Evolutionary conservation across 2,888 invertebrate genomes (phyloP).

Genomic region (Cephus spinipes): DNA sequence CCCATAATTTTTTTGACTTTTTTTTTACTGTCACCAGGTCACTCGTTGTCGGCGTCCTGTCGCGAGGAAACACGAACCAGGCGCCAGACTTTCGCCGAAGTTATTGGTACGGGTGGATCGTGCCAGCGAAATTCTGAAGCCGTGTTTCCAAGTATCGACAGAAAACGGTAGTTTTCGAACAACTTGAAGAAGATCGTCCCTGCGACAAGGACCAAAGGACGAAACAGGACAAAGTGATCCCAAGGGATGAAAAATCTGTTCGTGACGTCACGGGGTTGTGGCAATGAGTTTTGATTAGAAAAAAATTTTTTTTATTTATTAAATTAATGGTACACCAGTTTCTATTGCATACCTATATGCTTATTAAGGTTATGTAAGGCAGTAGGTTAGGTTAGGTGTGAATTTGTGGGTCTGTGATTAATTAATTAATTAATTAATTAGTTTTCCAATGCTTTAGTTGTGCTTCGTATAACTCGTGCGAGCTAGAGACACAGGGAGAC

Average conservation of each 20-base stretch:
- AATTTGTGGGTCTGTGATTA: neutral
- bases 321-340: too few relatives aligned
- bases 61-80: neutral
- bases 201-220: neutral
- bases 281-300: neutral
- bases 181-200: neutral
- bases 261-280: neutral
- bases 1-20: neutral
- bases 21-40: neutral
- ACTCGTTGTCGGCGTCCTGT: neutral
- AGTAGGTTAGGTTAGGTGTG: neutral
- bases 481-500: neutral
- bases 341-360: too few relatives aligned
- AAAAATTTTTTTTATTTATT: too few relatives aligned
- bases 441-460: neutral
- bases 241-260: neutral
- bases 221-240: neutral
- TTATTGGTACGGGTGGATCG: neutral
- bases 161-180: constrained; percentile 18
- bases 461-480: neutral
- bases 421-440: neutral
- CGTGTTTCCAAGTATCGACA: constrained; percentile 21
- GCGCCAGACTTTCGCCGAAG: neutral
- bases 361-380: neutral
- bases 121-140: constrained; percentile 10